Evolutionary conservation across 1,140 invertebrate genomes (phyloP), one percentile per base, ranked within the genome.

Genomic region (Philaenus spumarius): DNA sequence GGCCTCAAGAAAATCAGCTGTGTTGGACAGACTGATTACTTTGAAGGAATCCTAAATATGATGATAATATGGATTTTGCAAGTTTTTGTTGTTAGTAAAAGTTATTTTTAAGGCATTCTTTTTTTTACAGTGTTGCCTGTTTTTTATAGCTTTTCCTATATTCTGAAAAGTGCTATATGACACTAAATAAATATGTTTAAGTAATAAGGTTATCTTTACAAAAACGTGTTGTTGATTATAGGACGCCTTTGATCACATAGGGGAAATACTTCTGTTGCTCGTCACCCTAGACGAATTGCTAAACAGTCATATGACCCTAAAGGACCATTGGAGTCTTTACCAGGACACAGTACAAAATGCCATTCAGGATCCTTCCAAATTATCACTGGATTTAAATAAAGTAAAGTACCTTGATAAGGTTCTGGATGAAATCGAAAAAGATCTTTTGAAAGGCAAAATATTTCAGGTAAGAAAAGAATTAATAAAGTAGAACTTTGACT

Each of bases 201-300:
- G 2, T 17, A 30, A 24, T 45, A 24, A 24, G 15, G 7, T 54
- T 26, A 23, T 2, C 39, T 55, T 23, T 54, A 19, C 63, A 71
- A 26, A 9, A 30, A 30, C 9, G 26, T 30, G 9, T 4, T 30
- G 9, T 30, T 72, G 59, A 64, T 70, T 72, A 64, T 69, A 81
- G 77, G 74, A 74, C 65, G 73, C 82, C 22, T 79, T 85, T 66
- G 80, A 83, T 62, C 75, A 82, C 61, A 72, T 89, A 7, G 79
- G 81, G 14, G 79, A 86, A 66, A 66, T 90, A 17, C 77, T 90
- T 22, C 70, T 79, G n/a, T 76, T 84, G 42, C 73, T 91, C 4
- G 73, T 90, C 9, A 86, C 80, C 19, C 64, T 92, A 11, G 89
- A 92, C 69, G 80, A 83, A 71, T 72, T 91, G 14, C 75, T 91